Conservation (phyloP, 1,140 invertebrate genomes). For the Ptiloglossa arizonensis region DNA sequence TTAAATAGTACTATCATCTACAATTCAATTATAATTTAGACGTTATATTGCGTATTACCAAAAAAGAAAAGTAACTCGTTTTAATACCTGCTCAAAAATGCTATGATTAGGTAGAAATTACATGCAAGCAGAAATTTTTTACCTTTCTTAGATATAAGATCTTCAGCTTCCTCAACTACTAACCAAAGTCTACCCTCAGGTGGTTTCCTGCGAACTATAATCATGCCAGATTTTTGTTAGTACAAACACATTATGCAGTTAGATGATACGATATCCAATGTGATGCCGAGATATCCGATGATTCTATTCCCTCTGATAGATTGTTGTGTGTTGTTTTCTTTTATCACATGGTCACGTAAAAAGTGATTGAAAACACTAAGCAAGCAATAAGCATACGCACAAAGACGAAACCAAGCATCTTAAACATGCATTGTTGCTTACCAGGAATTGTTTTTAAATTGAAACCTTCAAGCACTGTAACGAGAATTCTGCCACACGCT, state of each 20-base stretch:
- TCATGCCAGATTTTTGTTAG: constrained; percentile 73
- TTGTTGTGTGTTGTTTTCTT: background rate
- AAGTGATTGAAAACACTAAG: background rate
- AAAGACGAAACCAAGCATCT: constrained; percentile 38
- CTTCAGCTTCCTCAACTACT: constrained; percentile 78
- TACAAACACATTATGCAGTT: constrained; percentile 47
- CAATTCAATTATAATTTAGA: background rate
- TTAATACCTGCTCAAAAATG: background rate
- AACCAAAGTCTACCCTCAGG: constrained; percentile 78
- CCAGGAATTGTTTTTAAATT: constrained; percentile 80
- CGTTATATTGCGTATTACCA: background rate
- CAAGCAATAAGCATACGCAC: constrained; percentile 11
- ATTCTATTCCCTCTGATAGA: background rate
- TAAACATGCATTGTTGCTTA: constrained; percentile 68
- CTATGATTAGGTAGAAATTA: background rate
- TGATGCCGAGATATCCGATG: background rate
- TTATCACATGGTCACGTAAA: background rate
- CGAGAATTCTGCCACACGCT: constrained; percentile 86
- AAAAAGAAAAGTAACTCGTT: background rate
- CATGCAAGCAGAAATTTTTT: constrained; percentile 51
- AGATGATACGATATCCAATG: background rate
- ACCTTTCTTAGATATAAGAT: constrained; percentile 75
- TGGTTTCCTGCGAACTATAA: constrained; percentile 81
- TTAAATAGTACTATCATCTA: constrained; percentile 1
- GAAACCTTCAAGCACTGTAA: constrained; percentile 86